Conservation (phyloP, 2,888 invertebrate genomes). For the Stenodema calcarata region DNA sequence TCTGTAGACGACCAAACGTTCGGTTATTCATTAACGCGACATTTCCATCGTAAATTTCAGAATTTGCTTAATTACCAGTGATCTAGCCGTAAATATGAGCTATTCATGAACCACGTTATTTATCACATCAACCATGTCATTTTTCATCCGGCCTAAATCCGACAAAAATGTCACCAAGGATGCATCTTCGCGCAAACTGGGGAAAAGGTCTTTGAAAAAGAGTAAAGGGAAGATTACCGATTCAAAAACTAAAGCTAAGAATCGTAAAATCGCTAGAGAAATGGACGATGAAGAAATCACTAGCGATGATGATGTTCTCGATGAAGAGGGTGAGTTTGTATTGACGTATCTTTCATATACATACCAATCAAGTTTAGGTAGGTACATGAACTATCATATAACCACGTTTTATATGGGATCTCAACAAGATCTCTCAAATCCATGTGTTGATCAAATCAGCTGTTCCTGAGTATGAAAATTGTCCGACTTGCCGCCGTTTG, state of each 20-base stretch:
- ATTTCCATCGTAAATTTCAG: background rate
- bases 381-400: too few species aligned
- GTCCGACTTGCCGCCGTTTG: too few species aligned
- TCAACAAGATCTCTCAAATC: too few species aligned
- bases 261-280: conserved; percentile 42
- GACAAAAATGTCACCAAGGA: background rate
- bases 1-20: background rate
- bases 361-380: too few species aligned
- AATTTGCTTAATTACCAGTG: background rate
- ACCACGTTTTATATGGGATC: too few species aligned
- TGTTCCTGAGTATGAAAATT: too few species aligned
- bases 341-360: too few species aligned
- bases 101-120: background rate
- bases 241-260: conserved; percentile 31
- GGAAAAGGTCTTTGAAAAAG: background rate
- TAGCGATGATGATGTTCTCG: conserved; percentile 67
- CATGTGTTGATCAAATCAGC: too few species aligned
- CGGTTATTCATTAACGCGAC: too few species aligned
- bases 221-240: conserved; percentile 14
- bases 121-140: conserved; percentile 34
- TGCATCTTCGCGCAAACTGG: background rate
- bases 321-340: conserved; percentile 51
- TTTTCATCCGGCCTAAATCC: conserved; percentile 38
- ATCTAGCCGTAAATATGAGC: background rate
- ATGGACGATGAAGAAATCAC: conserved; percentile 61